Conservation (phyloP, 1,140 invertebrate species). For the Trichogramma pretiosum region DNA sequence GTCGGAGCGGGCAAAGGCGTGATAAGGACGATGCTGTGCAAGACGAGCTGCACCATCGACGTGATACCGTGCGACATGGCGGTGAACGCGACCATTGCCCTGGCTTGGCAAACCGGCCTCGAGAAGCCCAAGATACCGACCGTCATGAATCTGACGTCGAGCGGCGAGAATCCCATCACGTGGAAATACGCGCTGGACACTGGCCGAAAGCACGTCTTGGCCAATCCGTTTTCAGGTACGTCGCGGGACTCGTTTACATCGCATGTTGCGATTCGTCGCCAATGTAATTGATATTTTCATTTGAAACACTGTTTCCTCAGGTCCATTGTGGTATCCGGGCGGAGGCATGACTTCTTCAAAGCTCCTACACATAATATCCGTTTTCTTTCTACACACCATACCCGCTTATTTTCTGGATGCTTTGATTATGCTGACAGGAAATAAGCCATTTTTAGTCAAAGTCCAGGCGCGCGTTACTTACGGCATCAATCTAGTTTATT, state of each 20-base stretch:
- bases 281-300: no score
- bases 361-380: constrained; percentile 56
- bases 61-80: constrained; percentile 61
- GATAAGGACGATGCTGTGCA: constrained; percentile 59
- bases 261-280: no score
- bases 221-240: constrained; percentile 46
- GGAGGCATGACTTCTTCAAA: constrained; percentile 63
- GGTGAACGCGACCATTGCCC: constrained; percentile 54
- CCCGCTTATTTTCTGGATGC: constrained; percentile 75
- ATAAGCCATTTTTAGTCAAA: constrained; percentile 65
- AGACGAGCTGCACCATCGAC: constrained; percentile 46
- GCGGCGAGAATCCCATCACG: constrained; percentile 52
- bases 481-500: constrained; percentile 63
- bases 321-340: constrained; percentile 70
- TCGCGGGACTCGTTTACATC: background rate
- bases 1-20: constrained; percentile 75
- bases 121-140: constrained; percentile 38
- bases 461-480: constrained; percentile 56
- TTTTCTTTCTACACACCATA: constrained; percentile 68
- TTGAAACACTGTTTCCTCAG: no score
- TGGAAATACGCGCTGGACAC: constrained; percentile 72
- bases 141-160: constrained; percentile 54
- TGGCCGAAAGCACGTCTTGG: constrained; percentile 45
- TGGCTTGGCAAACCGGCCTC: constrained; percentile 47
- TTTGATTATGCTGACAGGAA: constrained; percentile 55